These are phyloP conservation scores for Holacanthus passer DNA, from an alignment of 2,113 vertebrate genomes.

Conservation along the genomic window DNA sequence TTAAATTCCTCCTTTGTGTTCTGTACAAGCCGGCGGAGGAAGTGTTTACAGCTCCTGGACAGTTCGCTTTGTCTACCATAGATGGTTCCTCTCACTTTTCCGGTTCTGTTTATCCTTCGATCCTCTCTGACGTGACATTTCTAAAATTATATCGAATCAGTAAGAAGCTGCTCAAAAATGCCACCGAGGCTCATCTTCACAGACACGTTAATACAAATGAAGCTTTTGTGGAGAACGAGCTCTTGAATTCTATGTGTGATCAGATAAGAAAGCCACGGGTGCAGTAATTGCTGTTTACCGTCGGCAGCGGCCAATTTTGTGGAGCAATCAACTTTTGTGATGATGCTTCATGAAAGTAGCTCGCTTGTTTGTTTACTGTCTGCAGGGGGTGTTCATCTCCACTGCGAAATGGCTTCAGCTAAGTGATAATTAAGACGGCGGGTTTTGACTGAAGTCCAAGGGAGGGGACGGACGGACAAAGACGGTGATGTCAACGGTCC, in stretches of 20 bases:
- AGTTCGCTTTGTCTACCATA: conserved; percentile 31
- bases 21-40: conserved; percentile 13
- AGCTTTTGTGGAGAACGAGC: not conserved
- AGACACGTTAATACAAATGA: conserved; percentile 17
- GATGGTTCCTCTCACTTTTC: conserved; percentile 28
- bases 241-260: conserved; percentile 39
- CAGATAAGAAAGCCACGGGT: conserved; percentile 34
- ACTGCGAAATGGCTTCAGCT: conserved; percentile 54
- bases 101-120: conserved; percentile 21
- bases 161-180: conserved; percentile 2
- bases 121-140: not conserved
- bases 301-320: conserved; percentile 44
- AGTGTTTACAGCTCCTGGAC: conserved; percentile 48
- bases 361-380: conserved; percentile 72
- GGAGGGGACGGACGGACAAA: conserved; percentile 30
- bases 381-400: conserved; percentile 59
- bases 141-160: conserved; percentile 21
- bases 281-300: conserved; percentile 75
- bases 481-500: conserved; percentile 54
- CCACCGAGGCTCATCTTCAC: not conserved
- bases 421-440: conserved; percentile 60
- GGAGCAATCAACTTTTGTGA: conserved; percentile 57
- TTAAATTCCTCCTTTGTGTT: conserved; percentile 55
- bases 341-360: conserved; percentile 51
- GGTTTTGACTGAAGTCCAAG: conserved; percentile 45